Evolutionary conservation across 2,113 vertebrate species (phyloP).

Genomic region (Conger conger): DNA sequence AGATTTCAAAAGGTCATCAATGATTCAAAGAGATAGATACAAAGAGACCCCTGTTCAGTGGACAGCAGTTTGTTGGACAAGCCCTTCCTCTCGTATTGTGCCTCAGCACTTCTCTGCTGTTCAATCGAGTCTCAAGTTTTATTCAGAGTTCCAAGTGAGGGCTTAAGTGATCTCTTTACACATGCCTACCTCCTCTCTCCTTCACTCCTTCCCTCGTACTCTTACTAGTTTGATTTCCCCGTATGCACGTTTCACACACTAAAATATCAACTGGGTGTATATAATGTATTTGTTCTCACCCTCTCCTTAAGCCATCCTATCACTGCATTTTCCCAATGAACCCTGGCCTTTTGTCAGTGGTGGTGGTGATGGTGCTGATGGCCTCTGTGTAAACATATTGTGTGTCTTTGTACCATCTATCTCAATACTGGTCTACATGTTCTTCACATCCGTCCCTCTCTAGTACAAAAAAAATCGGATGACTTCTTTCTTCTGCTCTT

Average conservation of each 20-base stretch:
- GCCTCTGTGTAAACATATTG: not conserved
- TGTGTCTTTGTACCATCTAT: not conserved
- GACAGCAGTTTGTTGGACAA: not conserved
- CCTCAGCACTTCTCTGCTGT: not conserved
- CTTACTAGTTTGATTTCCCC: not conserved
- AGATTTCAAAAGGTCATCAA: not conserved
- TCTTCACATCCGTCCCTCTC: not conserved
- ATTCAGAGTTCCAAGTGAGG: constrained; percentile 21
- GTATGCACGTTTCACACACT: not conserved
- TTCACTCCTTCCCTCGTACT: not conserved
- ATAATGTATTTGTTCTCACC: not conserved
- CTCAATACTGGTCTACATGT: not conserved
- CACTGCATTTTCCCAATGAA: not conserved
- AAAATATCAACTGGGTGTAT: not conserved
- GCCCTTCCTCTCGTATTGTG: not conserved
- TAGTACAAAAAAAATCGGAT: not conserved
- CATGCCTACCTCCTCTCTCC: not conserved
- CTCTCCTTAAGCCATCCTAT: not conserved
- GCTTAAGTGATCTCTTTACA: constrained; percentile 19
- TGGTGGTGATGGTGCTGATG: not conserved
- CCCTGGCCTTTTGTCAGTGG: not conserved
- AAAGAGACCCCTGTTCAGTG: not conserved
- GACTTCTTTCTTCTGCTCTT: not conserved
- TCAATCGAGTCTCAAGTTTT: constrained; percentile 12
- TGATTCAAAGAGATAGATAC: not conserved